Conservation (phyloP, 2,113 vertebrate species). For the Micronycteris hirsuta region DNA sequence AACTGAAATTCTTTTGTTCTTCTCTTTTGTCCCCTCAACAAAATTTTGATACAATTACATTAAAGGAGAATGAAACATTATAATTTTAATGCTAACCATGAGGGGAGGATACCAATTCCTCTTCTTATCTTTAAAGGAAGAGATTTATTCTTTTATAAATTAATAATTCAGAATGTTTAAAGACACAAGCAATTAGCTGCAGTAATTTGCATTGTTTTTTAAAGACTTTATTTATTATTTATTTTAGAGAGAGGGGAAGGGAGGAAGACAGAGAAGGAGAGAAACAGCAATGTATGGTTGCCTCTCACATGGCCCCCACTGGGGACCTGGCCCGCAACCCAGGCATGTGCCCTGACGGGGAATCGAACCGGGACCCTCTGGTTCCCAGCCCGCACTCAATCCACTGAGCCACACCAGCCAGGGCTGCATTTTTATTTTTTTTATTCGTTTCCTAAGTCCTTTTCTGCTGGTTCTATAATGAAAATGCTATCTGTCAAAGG, state of each 20-base stretch:
- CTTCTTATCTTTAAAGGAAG: constrained; percentile 77
- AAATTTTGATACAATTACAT: constrained; percentile 64
- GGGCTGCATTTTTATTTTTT: too few relatives aligned
- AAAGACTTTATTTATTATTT: too few relatives aligned
- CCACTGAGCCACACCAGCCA: too few relatives aligned
- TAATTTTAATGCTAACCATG: constrained; percentile 38
- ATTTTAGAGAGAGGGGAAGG: too few relatives aligned
- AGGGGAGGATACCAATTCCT: constrained; percentile 59
- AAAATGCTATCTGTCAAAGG: constrained; percentile 78
- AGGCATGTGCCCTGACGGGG: too few relatives aligned
- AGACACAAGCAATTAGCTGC: constrained; percentile 79
- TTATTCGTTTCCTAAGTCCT: constrained; percentile 78
- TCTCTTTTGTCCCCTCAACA: constrained; percentile 51
- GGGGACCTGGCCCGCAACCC: too few relatives aligned
- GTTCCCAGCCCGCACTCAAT: too few relatives aligned
- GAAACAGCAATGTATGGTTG: too few relatives aligned
- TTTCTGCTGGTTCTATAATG: constrained; percentile 70
- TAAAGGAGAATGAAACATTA: constrained; percentile 54
- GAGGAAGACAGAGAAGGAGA: too few relatives aligned
- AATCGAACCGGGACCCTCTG: too few relatives aligned
- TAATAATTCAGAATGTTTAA: constrained; percentile 82
- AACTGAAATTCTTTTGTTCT: constrained; percentile 28
- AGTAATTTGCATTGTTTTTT: constrained; percentile 83
- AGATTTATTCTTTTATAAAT: constrained; percentile 78
- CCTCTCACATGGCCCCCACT: too few relatives aligned